Percentiles rank a stretch among this genome's conserved stretches.
Evolutionary conservation across 2,888 invertebrate species (phyloP).

Genomic region (Philaethria dido): DNA sequence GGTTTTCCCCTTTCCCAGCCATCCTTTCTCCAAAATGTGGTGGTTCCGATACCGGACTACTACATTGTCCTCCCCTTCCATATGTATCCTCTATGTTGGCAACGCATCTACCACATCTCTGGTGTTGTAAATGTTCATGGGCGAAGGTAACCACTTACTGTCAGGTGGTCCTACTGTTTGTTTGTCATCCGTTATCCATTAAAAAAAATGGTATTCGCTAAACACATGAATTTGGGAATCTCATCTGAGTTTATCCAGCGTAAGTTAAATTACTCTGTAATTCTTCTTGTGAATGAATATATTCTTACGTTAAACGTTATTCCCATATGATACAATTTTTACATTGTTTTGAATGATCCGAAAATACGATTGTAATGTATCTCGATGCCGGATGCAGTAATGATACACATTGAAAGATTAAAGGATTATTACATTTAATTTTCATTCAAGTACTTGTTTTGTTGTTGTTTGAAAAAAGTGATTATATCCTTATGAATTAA

Average conservation of each 20-base stretch:
- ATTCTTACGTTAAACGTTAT: neutral
- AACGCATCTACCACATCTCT: no score
- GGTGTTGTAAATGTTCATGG: no score
- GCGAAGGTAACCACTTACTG: no score
- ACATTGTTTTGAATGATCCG: constrained; percentile 13
- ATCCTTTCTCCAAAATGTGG: no score
- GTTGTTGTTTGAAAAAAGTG: no score
- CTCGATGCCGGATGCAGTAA: constrained; percentile 23
- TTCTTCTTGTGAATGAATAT: constrained; percentile 10
- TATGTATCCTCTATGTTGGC: no score
- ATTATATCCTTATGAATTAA: no score
- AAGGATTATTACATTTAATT: constrained; percentile 6
- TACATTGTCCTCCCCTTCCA: no score
- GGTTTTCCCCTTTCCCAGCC: no score
- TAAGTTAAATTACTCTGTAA: neutral
- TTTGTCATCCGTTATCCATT: no score
- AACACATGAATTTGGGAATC: neutral
- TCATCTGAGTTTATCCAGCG: constrained; percentile 8
- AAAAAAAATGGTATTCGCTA: neutral
- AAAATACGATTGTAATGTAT: constrained; percentile 20
- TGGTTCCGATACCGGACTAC: no score
- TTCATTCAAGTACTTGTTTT: neutral
- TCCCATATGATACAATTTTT: constrained; percentile 2
- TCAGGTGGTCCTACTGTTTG: no score
- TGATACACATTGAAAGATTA: constrained; percentile 28